Evolutionary conservation across 2,888 invertebrate genomes (phyloP).

Genomic region (Xylocampa areola): DNA sequence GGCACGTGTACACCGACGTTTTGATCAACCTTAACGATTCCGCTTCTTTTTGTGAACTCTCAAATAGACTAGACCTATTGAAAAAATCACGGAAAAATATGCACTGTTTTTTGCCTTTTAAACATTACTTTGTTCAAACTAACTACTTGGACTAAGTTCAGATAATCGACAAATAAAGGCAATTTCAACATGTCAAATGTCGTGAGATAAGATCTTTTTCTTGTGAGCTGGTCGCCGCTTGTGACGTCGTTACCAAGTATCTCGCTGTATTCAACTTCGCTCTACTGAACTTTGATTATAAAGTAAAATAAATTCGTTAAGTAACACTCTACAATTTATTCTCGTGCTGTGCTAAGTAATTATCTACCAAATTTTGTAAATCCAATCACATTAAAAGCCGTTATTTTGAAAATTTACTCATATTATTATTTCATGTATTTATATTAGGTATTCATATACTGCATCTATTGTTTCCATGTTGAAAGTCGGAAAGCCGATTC

Average conservation of each 20-base stretch:
- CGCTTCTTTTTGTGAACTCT: conserved; percentile 30
- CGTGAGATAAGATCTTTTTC: conserved; percentile 48
- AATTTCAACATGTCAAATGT: conserved; percentile 50
- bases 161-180: conserved; percentile 46
- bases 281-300: conserved; percentile 48
- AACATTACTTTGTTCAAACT: conserved; percentile 4
- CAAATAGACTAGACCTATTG: conserved; percentile 4
- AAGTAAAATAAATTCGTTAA: conserved; percentile 52
- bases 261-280: conserved; percentile 39
- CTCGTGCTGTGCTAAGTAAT: conserved; percentile 7
- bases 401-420: no score
- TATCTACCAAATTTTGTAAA: no score
- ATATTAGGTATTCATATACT: no score
- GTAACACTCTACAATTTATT: conserved; percentile 38
- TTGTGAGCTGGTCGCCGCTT: conserved; percentile 35
- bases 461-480: no score
- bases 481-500: no score
- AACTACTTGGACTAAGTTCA: conserved; percentile 26
- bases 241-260: conserved; percentile 51
- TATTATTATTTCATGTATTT: no score
- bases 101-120: not conserved
- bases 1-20: conserved; percentile 37
- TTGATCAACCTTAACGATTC: conserved; percentile 27
- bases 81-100: conserved; percentile 1
- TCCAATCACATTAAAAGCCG: no score